Conservation (phyloP, 2,888 invertebrate species). For the Napeogenes inachia region DNA sequence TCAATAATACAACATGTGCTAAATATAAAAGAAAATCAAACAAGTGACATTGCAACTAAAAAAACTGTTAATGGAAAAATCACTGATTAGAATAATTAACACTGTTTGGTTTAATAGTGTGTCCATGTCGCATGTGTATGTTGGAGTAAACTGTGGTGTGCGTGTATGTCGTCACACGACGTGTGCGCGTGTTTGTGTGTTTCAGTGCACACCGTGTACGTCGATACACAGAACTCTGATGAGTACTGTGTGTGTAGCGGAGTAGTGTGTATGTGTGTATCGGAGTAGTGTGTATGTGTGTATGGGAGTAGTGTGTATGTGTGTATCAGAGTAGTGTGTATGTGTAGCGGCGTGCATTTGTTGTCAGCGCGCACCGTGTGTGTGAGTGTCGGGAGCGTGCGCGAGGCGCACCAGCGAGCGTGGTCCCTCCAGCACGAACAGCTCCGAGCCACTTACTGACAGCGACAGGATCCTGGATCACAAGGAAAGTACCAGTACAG, state of each 20-base stretch:
- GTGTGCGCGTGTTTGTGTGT: neutral
- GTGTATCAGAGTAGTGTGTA: neutral
- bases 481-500: neutral
- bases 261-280: neutral
- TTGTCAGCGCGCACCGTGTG: constrained; percentile 37
- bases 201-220: too few species aligned
- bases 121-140: too few species aligned
- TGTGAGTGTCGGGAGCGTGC: constrained; percentile 81
- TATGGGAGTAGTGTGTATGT: too few species aligned
- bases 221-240: too few species aligned
- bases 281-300: too few species aligned
- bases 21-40: too few species aligned
- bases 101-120: too few species aligned
- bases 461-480: constrained; percentile 74
- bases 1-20: too few species aligned
- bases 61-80: too few species aligned
- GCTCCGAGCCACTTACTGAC: constrained; percentile 82
- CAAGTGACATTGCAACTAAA: too few species aligned
- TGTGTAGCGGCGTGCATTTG: constrained; percentile 3
- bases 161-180: too few species aligned
- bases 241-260: neutral
- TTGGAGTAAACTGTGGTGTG: neutral
- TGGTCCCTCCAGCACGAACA: constrained; percentile 89
- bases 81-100: too few species aligned
- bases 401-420: constrained; percentile 88